A percentile compares a stretch with the other conserved stretches of the same genome.
phyloP scores from a whole-genome alignment of 2,797 vertebrate genomes.

The Lacerta bilineata region DNA sequence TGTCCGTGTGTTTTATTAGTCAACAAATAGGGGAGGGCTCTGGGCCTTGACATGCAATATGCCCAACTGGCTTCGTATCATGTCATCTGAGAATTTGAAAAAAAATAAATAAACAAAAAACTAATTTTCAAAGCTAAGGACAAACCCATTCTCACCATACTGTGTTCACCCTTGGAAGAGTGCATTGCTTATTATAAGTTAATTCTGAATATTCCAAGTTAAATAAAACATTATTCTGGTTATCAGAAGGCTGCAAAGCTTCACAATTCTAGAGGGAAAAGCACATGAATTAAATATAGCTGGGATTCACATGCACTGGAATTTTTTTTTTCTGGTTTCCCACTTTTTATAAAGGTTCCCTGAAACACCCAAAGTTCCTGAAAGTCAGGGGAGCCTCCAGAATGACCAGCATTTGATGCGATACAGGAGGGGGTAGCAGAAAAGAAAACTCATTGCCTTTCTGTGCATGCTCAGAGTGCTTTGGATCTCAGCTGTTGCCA shows the following conservation, averaged over 20 bases:
- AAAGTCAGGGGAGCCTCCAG: background rate
- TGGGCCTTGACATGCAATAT: background rate
- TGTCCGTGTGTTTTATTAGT: too few species aligned
- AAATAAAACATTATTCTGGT: background rate
- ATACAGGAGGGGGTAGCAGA: background rate
- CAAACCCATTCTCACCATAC: background rate
- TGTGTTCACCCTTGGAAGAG: background rate
- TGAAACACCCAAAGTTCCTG: too few species aligned
- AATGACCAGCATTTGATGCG: background rate
- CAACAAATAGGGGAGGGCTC: too few species aligned
- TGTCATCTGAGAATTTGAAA: background rate
- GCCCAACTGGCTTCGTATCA: background rate
- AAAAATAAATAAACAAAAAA: background rate
- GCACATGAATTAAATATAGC: background rate
- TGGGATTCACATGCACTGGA: background rate
- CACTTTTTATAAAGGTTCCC: background rate
- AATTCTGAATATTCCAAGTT: background rate
- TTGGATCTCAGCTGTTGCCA: background rate
- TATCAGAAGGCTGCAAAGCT: background rate
- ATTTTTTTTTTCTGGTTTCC: background rate
- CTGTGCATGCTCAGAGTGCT: background rate
- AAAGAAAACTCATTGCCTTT: background rate
- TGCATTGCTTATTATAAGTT: background rate
- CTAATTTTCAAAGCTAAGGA: background rate
- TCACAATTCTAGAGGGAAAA: background rate